Conservation (phyloP, 2,888 invertebrate genomes). For the Mongoloraphidia duomilia region DNA sequence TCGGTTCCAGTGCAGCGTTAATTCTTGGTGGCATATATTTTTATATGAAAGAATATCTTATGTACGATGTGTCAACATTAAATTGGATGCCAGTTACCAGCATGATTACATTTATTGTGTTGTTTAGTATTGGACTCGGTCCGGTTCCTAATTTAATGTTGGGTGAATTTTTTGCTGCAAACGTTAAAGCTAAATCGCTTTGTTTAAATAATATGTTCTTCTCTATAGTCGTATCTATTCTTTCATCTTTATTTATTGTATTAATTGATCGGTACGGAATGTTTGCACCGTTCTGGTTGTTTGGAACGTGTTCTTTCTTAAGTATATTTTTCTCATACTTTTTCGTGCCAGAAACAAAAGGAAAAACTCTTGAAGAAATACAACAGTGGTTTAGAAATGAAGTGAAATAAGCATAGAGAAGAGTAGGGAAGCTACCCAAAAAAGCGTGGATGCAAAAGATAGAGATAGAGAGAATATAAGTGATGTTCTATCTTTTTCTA, state of each 20-base stretch:
- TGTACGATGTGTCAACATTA: slow-evolving; percentile 20
- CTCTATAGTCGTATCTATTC: slow-evolving; percentile 31
- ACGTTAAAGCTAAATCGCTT: slow-evolving; percentile 38
- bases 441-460: no score
- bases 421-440: no score
- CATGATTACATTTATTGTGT: slow-evolving; percentile 33
- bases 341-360: slow-evolving; percentile 17
- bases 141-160: slow-evolving; percentile 35
- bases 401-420: no score
- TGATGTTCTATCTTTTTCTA: no score
- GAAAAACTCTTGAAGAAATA: slow-evolving; percentile 3
- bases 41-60: background rate
- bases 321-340: slow-evolving; percentile 44
- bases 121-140: slow-evolving; percentile 35
- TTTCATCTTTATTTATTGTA: slow-evolving; percentile 32
- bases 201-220: slow-evolving; percentile 38
- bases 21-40: slow-evolving; percentile 22
- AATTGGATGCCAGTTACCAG: slow-evolving; percentile 35
- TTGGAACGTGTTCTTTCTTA: slow-evolving; percentile 40
- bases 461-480: no score
- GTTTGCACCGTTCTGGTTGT: slow-evolving; percentile 50
- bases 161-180: slow-evolving; percentile 38
- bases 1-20: slow-evolving; percentile 29
- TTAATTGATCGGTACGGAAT: slow-evolving; percentile 42
- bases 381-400: background rate